Evolutionary conservation across 2,113 vertebrate genomes (phyloP), one percentile per base, ranked within the genome.

Genomic region (Epinephelus moara): DNA sequence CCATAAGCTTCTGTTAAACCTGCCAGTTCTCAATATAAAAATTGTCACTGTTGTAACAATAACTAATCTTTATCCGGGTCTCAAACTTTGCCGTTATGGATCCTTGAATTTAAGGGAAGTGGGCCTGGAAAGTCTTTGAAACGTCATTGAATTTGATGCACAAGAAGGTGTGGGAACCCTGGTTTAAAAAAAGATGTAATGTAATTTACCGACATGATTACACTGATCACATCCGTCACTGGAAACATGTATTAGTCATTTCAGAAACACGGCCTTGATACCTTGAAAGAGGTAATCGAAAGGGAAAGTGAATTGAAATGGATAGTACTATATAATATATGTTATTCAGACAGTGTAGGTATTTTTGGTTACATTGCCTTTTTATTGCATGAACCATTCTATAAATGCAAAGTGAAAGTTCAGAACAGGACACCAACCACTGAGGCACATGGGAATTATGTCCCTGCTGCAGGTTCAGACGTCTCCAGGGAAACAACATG

Each of bases 341-440:
- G 12, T 30, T 30, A 45, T 12, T 9, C n/a, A 21, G n/a, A 23
- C 37, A 12, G 27, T 13, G 23, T 15, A 18, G 25, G 14, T 42
- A 55, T 8, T 50, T 66, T 23, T 14, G 17, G 2, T 53, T 42
- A 18, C 7, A 2, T 14, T 33, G 6, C 23, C n/a, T 52, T 45
- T 6, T 27, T 62, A 45, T 64, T 56, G 18, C 21, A 3, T 14
- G 33, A 13, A 42, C 19, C 9, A 4, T 53, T 42, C 21, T 64
- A 4, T 74, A 40, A 17, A 57, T 55, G 37, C 14, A 74, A 63
- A 56, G 40, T 60, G 42, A 63, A 27, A 82, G 61, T 68, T 79
- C 55, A 77, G 3, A 52, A 30, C 47, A 72, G 84, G 77, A 81
- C 76, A 23, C 70, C 63, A 49, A 63, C 3, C 30, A 30, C 30